Base-by-base conservation (phyloP, 2,113 vertebrate species). In the Carassius auratus region DNA sequence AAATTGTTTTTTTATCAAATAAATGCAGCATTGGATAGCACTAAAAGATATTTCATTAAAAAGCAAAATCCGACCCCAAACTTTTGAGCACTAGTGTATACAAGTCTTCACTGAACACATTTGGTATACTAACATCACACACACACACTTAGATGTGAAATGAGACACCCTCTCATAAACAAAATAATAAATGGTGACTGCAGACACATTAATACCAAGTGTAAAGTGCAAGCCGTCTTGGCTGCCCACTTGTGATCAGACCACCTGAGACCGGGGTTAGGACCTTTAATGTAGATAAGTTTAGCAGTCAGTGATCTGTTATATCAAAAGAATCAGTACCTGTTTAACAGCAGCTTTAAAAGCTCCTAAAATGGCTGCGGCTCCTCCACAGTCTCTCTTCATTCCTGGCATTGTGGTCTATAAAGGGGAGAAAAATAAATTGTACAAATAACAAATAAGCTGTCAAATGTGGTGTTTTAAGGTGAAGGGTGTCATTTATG, bases 351-450 rank as follows among this genome's bases (percentile, higher is more conserved):
- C 94, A 0, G 97, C 97, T 94, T 93, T 96, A 93, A 99, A 99
- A 83, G 97, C 97, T 91, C 98, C 98, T 90, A 99, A 91, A 89
- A 99, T 91, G 79, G 98, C 98, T 6, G 98, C 98, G 0, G 98
- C 98, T 38, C 98, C 98, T 55, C 98, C 98, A 78, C 98, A 99
- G 90, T 99, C 98, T 89, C 98, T 94, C 92, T 99, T 99, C 98
- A 99, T 99, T 36, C 98, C 98, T 0, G 98, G 98, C 98, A 99
- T 99, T 82, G 97, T 96, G 86, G 97, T 99, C 98, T 99, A n/a
- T 36, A 7, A 36, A 1, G 8, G 6, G n/a, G 5, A 8, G 23
- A 8, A 8, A 26, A 50, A 57, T 33, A 33, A 3, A 5, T 6
- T 8, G 19, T 7, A 14, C 2, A 50, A 73, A 68, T 13, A 45